Evolutionary conservation across 2,888 invertebrate genomes (phyloP).

Genomic region (Harpalus rubripes): DNA sequence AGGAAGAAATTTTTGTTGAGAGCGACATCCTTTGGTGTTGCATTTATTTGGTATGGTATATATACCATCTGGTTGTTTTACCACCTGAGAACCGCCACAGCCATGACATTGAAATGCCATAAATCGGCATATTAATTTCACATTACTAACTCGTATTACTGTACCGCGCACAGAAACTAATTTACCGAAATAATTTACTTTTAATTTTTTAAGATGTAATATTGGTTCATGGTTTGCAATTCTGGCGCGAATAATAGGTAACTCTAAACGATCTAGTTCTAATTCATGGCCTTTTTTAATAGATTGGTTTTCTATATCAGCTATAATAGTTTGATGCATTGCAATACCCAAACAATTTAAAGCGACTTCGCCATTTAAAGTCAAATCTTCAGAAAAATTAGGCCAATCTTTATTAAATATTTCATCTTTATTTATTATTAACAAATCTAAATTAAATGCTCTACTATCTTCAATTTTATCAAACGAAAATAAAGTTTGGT

Average conservation of each 20-base stretch:
- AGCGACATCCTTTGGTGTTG: conserved; percentile 79
- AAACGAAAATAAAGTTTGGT: conserved; percentile 78
- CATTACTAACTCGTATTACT: conserved; percentile 88
- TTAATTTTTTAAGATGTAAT: conserved; percentile 84
- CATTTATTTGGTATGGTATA: conserved; percentile 82
- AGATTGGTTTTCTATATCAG: conserved; percentile 77
- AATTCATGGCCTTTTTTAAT: conserved; percentile 56
- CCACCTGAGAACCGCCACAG: conserved; percentile 84
- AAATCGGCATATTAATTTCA: conserved; percentile 86
- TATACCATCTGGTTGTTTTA: conserved; percentile 83
- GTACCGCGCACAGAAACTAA: conserved; percentile 91
- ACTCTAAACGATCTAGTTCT: conserved; percentile 73
- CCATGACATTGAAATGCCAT: conserved; percentile 88
- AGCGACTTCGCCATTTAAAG: conserved; percentile 83
- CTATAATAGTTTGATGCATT: conserved; percentile 85
- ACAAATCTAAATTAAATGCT: conserved; percentile 81
- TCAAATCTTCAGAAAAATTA: conserved; percentile 80
- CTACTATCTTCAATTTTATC: conserved; percentile 81
- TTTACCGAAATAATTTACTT: conserved; percentile 86
- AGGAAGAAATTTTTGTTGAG: conserved; percentile 82
- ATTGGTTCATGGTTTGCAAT: conserved; percentile 84
- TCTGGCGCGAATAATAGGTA: conserved; percentile 80
- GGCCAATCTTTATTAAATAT: conserved; percentile 81
- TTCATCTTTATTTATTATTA: conserved; percentile 79
- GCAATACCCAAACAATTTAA: conserved; percentile 87